Evolutionary conservation across 2,888 invertebrate genomes (phyloP).

Genomic region (Desoria tigrina): DNA sequence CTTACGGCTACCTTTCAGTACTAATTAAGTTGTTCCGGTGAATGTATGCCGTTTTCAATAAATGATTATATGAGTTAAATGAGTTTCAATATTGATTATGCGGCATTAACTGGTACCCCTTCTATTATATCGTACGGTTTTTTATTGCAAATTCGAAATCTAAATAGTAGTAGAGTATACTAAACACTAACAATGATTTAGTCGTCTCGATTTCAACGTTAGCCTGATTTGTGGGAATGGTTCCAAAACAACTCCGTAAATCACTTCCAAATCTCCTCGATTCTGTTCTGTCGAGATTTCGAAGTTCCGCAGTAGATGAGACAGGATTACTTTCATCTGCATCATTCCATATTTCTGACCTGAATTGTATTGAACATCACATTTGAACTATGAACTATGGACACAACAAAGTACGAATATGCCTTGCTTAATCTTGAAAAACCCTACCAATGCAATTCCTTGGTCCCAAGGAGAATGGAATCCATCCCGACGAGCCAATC

Average conservation of each 20-base stretch:
- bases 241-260: constrained; percentile 12
- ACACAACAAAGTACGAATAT: background rate
- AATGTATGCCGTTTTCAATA: too few relatives aligned
- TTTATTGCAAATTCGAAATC: too few relatives aligned
- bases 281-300: constrained; percentile 1
- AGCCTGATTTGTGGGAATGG: background rate
- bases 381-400: background rate
- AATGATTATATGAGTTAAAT: too few relatives aligned
- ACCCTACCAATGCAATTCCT: background rate
- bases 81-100: too few relatives aligned
- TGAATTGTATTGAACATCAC: background rate
- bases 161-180: too few relatives aligned
- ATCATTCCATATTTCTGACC: constrained; percentile 9
- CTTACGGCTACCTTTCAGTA: too few relatives aligned
- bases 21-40: too few relatives aligned
- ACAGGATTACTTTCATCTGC: constrained; percentile 2
- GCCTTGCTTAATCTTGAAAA: background rate
- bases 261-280: background rate
- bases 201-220: too few relatives aligned
- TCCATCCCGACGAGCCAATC: background rate
- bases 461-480: background rate
- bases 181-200: too few relatives aligned
- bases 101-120: too few relatives aligned
- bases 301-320: constrained; percentile 12
- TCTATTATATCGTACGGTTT: too few relatives aligned